phyloP scores from a whole-genome alignment of 2,113 vertebrate species.

The Macquaria australasica region DNA sequence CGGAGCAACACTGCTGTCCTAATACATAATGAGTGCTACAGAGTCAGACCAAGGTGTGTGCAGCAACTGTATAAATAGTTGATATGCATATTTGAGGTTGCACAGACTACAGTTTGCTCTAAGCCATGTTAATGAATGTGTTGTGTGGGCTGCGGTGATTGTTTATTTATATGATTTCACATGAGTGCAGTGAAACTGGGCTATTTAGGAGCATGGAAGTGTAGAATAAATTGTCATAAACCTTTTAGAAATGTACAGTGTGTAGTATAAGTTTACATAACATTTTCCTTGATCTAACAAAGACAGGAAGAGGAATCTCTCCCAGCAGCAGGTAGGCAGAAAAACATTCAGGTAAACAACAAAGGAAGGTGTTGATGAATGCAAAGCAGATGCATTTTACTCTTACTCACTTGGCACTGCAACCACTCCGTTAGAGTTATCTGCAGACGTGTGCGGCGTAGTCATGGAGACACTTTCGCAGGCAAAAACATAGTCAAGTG shows the following conservation, averaged over 20 bases:
- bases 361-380: neutral
- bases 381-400: conserved; percentile 27
- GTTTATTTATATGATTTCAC: conserved; percentile 35
- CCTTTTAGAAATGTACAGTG: neutral
- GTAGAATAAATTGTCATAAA: neutral
- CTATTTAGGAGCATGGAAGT: neutral
- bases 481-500: conserved; percentile 7
- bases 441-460: neutral
- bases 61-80: conserved; percentile 54
- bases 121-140: conserved; percentile 58
- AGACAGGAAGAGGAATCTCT: neutral
- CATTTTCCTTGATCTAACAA: conserved; percentile 12
- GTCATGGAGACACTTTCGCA: conserved; percentile 5
- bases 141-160: conserved; percentile 25
- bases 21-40: conserved; percentile 61
- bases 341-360: conserved; percentile 3
- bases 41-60: conserved; percentile 31
- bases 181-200: neutral
- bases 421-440: neutral
- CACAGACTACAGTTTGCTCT: conserved; percentile 9
- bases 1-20: conserved; percentile 23
- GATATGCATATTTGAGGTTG: conserved; percentile 45
- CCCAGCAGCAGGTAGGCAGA: neutral
- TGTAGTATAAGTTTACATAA: neutral
- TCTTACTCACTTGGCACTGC: neutral